Base-by-base conservation (phyloP, 2,797 vertebrate genomes). In the Molossus alvarezi region DNA sequence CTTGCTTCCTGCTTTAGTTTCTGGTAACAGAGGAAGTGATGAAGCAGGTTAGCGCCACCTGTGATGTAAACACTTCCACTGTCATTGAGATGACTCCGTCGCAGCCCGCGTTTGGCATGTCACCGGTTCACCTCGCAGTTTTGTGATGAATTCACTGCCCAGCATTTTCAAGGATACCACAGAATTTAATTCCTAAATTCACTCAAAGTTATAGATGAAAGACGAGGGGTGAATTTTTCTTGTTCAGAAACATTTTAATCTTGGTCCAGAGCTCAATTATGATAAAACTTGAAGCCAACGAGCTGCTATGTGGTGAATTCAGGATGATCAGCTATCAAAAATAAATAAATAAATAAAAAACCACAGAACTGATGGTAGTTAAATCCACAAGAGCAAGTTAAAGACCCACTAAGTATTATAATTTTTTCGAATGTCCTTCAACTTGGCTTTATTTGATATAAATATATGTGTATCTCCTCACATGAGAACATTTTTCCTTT, bases 121-220 rank as follows among this genome's bases (percentile, higher is more conserved):
- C 27, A 25, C 14, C 45, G 3, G 72, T 92, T 29, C 25, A 83
- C 45, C 27, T 65, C 17, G 10, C 23, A 77, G 17, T 73, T 77
- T 82, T 53, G 48, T 77, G n/a, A 64, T 92, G 27, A 93, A 81
- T 77, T 80, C 69, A 93, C 83, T 93, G 55, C 1, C 45, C 27
- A 65, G 60, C 3, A 33, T 85, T 90, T 73, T 48, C 57, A 90
- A 84, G 29, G 41, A 11, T 58, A 33, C 51, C n/a, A 6, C 6
- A 92, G 92, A 94, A 71, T 55, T 29, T 72, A 57, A 72, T 92
- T 95, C 88, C 7, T 62, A 94, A 79, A 69, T 75, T 10, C n/a
- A 62, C 37, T 67, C 37, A 23, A 12, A 86, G 4, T 71, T 62
- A 73, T 51, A 18, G 64, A 69, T 12, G 18, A 55, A 72, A 88